Evolutionary conservation across 1,140 invertebrate species (phyloP).

Genomic region (Drosophila orosa): DNA sequence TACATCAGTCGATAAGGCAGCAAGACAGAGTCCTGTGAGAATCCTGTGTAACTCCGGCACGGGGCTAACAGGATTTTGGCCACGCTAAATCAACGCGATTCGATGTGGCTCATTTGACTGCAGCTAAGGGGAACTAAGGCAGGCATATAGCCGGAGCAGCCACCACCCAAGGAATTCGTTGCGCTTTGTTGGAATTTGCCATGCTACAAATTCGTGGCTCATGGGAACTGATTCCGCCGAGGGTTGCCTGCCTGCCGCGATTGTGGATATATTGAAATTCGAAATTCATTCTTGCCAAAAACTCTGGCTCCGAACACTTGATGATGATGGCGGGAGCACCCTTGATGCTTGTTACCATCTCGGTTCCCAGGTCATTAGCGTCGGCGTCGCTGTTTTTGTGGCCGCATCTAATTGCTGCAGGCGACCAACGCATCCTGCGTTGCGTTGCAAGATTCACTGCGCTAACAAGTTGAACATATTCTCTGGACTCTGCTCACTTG

Average conservation of each 20-base stretch:
- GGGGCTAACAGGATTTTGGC: conserved; percentile 81
- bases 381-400: conserved; percentile 65
- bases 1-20: conserved; percentile 69
- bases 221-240: conserved; percentile 59
- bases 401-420: conserved; percentile 80
- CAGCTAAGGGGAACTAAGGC: conserved; percentile 51
- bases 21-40: conserved; percentile 67
- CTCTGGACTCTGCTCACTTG: conserved; percentile 55
- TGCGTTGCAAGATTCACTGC: conserved; percentile 48
- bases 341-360: conserved; percentile 44
- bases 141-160: conserved; percentile 30
- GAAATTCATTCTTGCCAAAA: conserved; percentile 72
- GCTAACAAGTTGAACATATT: conserved; percentile 82
- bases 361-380: conserved; percentile 77
- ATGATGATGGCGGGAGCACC: conserved; percentile 25
- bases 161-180: conserved; percentile 73
- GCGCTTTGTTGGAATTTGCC: conserved; percentile 75
- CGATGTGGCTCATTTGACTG: conserved; percentile 77
- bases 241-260: conserved; percentile 27
- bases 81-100: conserved; percentile 79
- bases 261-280: conserved; percentile 76
- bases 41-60: conserved; percentile 70
- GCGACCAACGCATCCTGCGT: conserved; percentile 43
- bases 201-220: conserved; percentile 72
- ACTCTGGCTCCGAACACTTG: conserved; percentile 47